Percentiles rank a stretch among this genome's conserved stretches.
phyloP scores from a whole-genome alignment of 2,797 vertebrate genomes.

The Melanotaenia parkinsoni region DNA sequence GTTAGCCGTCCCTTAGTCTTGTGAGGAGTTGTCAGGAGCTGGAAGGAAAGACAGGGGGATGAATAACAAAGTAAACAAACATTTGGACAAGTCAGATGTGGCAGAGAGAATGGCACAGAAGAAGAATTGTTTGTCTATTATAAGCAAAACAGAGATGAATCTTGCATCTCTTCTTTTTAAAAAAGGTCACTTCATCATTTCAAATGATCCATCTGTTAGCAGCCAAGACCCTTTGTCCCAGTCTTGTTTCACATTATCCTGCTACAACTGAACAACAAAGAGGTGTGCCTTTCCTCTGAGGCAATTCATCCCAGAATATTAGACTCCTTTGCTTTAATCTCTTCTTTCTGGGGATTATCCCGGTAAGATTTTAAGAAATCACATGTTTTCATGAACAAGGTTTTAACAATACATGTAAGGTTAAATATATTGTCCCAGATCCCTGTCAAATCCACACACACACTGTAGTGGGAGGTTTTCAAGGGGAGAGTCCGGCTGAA shows the following conservation, averaged over 20 bases:
- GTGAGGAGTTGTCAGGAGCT: constrained; percentile 46
- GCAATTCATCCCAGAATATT: constrained; percentile 54
- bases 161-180: constrained; percentile 28
- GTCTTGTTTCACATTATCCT: constrained; percentile 52
- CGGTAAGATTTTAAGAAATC: constrained; percentile 64
- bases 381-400: constrained; percentile 61
- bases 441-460: constrained; percentile 15
- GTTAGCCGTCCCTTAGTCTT: constrained; percentile 53
- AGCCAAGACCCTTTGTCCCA: constrained; percentile 40
- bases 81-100: constrained; percentile 43
- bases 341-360: constrained; percentile 73
- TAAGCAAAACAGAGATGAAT: neutral
- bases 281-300: constrained; percentile 44
- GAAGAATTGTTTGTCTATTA: neutral
- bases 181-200: constrained; percentile 33
- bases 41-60: neutral
- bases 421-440: constrained; percentile 19
- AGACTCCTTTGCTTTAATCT: constrained; percentile 73
- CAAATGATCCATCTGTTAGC: constrained; percentile 37
- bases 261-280: constrained; percentile 53
- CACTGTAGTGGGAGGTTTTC: constrained; percentile 18
- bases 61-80: constrained; percentile 34
- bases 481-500: constrained; percentile 40
- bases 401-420: constrained; percentile 28
- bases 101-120: constrained; percentile 9